These are phyloP conservation scores for Conus ventricosus DNA, from an alignment of 1,140 invertebrate genomes.

Conservation along the genomic window DNA sequence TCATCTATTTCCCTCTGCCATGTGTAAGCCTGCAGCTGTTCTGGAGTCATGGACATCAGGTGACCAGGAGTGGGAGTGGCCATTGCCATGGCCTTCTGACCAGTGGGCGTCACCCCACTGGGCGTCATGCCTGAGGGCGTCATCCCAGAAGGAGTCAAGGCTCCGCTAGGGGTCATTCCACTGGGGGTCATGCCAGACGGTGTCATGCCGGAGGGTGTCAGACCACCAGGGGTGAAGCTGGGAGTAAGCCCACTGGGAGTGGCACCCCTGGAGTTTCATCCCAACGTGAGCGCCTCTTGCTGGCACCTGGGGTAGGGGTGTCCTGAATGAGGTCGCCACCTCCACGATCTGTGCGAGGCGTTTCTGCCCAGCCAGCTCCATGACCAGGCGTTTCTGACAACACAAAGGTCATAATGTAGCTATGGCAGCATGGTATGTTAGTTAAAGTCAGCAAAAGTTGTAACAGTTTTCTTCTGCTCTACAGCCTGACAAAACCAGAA, in stretches of 20 bases:
- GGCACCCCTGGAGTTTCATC: constrained; percentile 89
- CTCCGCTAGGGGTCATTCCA: constrained; percentile 79
- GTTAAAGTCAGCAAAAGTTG: too few species aligned
- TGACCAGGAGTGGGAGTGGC: constrained; percentile 96
- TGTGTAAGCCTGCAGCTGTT: constrained; percentile 98
- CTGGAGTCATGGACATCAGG: constrained; percentile 97
- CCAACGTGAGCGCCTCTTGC: constrained; percentile 95
- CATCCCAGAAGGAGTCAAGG: constrained; percentile 71
- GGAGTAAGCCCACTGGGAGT: constrained; percentile 65
- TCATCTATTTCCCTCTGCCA: constrained; percentile 99
- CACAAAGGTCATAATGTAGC: too few species aligned
- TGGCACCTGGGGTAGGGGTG: constrained; percentile 87
- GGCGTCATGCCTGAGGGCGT: constrained; percentile 72
- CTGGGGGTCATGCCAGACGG: constrained; percentile 78
- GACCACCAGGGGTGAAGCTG: constrained; percentile 61
- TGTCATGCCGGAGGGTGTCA: constrained; percentile 76
- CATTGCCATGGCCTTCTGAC: constrained; percentile 97
- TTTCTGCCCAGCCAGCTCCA: constrained; percentile 95
- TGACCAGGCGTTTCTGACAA: constrained; percentile 92
- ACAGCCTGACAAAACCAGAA: too few species aligned
- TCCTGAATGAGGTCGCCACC: constrained; percentile 72
- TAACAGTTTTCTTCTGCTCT: too few species aligned
- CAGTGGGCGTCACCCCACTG: constrained; percentile 88
- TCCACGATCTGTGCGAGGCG: constrained; percentile 92
- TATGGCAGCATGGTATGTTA: too few species aligned